phyloP scores from a whole-genome alignment of 2,888 invertebrate genomes.

The Clitarchus hookeri region DNA sequence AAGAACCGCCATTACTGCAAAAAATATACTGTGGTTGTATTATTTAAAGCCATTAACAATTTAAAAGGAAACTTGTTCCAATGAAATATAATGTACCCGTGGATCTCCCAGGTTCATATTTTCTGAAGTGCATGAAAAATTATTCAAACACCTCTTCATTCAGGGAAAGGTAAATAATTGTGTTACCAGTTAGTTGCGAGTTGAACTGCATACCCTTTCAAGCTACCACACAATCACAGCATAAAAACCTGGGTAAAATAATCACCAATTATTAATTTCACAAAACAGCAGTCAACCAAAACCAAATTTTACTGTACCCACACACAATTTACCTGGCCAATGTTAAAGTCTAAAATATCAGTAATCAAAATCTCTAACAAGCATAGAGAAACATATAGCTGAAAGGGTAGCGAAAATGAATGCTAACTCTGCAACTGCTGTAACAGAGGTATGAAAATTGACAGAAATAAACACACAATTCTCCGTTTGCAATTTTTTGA shows the following conservation, averaged over 20 bases:
- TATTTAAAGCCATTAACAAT: no score
- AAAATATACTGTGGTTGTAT: no score
- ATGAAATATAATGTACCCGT: no score
- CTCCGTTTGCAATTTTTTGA: background rate
- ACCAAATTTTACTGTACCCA: constrained; percentile 32
- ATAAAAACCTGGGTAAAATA: background rate
- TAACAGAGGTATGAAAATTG: constrained; percentile 29
- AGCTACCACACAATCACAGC: constrained; percentile 29
- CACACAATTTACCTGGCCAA: background rate
- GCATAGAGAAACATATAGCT: constrained; percentile 17
- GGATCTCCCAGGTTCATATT: no score
- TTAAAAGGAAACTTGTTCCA: no score
- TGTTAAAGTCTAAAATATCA: constrained; percentile 3
- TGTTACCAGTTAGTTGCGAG: constrained; percentile 36
- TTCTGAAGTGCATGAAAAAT: background rate
- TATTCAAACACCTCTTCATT: background rate
- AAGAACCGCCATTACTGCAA: no score
- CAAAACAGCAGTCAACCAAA: constrained; percentile 30
- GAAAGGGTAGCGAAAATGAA: constrained; percentile 40
- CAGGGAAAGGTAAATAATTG: background rate
- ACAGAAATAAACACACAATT: constrained; percentile 16
- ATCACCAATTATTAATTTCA: background rate
- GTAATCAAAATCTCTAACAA: background rate
- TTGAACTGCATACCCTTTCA: constrained; percentile 40
- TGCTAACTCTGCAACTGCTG: constrained; percentile 37